Base-by-base conservation (phyloP, 2,888 invertebrate genomes). In the Ennomos erosarius region DNA sequence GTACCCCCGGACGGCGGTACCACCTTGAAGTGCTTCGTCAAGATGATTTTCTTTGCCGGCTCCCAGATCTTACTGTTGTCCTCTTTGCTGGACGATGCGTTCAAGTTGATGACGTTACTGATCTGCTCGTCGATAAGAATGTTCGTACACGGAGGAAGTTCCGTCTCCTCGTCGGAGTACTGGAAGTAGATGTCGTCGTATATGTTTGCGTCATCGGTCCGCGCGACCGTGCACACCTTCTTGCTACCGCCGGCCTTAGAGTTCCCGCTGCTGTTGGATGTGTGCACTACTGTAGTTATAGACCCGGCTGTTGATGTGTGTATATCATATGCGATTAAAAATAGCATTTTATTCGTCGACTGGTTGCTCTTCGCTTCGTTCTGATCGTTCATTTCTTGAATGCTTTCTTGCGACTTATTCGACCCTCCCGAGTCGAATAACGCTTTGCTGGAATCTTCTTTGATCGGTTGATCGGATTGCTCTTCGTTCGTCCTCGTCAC, bases 361-460 rank as follows among this genome's bases (percentile, higher is more conserved):
- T 84, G 65, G 65, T 88, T 90, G 74, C 90, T 94, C 60, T 94
- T 94, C 0, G 95, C 96, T 82, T 95, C 94, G 76, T 96, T 96
- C 58, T 96, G 95, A 77, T 95, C 95, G 79, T 97, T 96, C 94
- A 97, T 95, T 10, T 96, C 95, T 70, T 96, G 95, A 9, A 97
- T 95, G 55, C 79, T 88, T 65, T 90, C 90, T 64, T 81, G 78
- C 12, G 85, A 76, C 56, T 83, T 81, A 61, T 87, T 85, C 1
- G 78, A 47, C 16, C 59, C 81, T n/a, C 86, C 86, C 0, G 85
- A 82, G 58, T 91, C 88, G 62, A 91, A 91, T 8, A 91, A 77
- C 0, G 85, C 87, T 78, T 90, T 90, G 65, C 88, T 88, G 8
- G 84, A 82, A 65, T 90, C 88, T 16, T 89, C 90, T 60, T 81